Conservation (phyloP, 2,797 vertebrate genomes). For the Leptoclinus maculatus region DNA sequence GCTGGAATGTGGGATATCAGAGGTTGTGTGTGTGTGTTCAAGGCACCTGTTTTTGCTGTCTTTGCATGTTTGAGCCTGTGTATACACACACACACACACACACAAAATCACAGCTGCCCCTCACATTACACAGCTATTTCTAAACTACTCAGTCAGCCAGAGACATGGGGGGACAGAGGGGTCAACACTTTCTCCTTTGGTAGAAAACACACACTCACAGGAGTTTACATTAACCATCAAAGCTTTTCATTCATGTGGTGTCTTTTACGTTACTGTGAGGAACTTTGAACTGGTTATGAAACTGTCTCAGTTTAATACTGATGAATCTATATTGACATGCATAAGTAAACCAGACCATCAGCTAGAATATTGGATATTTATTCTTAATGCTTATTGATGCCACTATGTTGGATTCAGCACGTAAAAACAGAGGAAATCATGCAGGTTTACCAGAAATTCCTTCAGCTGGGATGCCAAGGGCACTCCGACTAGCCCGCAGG, state of each 20-base stretch:
- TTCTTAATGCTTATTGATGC: background rate
- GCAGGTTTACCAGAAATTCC: background rate
- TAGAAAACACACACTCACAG: slow-evolving; percentile 24
- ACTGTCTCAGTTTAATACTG: background rate
- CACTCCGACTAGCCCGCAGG: too few species aligned
- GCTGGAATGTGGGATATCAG: slow-evolving; percentile 62
- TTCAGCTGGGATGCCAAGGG: background rate
- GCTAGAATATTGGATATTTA: background rate
- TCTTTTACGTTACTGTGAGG: background rate
- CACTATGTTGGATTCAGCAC: background rate
- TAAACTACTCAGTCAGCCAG: slow-evolving; percentile 47
- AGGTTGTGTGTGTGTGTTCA: slow-evolving; percentile 44
- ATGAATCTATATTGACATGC: background rate
- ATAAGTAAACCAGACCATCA: background rate
- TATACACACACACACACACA: slow-evolving; percentile 26
- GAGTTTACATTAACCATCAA: slow-evolving; percentile 6
- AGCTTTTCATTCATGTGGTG: slow-evolving; percentile 16
- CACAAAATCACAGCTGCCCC: slow-evolving; percentile 52
- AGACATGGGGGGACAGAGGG: slow-evolving; percentile 17
- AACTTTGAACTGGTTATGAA: background rate
- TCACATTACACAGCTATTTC: slow-evolving; percentile 67
- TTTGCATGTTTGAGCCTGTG: slow-evolving; percentile 63
- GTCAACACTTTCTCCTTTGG: slow-evolving; percentile 43
- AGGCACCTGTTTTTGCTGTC: slow-evolving; percentile 66
- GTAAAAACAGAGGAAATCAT: background rate